Conservation (phyloP, 2,888 invertebrate species). For the Exephanes ischioxanthus region DNA sequence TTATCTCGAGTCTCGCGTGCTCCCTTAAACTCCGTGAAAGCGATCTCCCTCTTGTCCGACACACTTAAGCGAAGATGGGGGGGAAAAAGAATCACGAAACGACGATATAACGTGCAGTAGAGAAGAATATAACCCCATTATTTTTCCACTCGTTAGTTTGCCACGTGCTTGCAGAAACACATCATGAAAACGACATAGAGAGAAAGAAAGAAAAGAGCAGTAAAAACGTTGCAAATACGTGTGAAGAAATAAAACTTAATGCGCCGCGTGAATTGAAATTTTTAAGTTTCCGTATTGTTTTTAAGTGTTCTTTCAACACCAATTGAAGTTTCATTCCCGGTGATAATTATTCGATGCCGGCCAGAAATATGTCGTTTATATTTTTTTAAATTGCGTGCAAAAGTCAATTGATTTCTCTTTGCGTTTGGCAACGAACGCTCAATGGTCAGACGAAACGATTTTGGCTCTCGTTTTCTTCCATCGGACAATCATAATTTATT, state of each 20-base stretch:
- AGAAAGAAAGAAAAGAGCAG: background rate
- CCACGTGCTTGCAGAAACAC: background rate
- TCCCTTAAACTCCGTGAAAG: background rate
- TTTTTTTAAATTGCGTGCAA: too few species aligned
- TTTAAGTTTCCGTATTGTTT: background rate
- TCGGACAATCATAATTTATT: slow-evolving; percentile 23
- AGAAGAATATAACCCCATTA: slow-evolving; percentile 12
- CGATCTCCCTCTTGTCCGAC: background rate
- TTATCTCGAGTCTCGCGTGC: slow-evolving; percentile 16
- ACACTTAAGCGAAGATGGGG: background rate
- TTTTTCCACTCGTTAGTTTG: slow-evolving; percentile 28
- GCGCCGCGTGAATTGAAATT: background rate
- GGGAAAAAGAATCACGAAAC: slow-evolving; percentile 10
- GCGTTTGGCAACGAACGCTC: background rate
- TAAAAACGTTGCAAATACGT: background rate
- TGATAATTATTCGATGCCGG: background rate
- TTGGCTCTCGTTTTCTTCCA: background rate
- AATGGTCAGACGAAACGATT: background rate
- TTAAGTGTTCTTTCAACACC: background rate
- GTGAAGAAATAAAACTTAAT: background rate
- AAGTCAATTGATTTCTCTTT: background rate
- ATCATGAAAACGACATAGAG: background rate
- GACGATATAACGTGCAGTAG: slow-evolving; percentile 9
- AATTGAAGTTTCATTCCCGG: background rate
- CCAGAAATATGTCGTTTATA: background rate